Percentiles rank a stretch among this genome's conserved stretches.
Evolutionary conservation across 2,888 invertebrate genomes (phyloP).

Genomic region (Macaria notata): DNA sequence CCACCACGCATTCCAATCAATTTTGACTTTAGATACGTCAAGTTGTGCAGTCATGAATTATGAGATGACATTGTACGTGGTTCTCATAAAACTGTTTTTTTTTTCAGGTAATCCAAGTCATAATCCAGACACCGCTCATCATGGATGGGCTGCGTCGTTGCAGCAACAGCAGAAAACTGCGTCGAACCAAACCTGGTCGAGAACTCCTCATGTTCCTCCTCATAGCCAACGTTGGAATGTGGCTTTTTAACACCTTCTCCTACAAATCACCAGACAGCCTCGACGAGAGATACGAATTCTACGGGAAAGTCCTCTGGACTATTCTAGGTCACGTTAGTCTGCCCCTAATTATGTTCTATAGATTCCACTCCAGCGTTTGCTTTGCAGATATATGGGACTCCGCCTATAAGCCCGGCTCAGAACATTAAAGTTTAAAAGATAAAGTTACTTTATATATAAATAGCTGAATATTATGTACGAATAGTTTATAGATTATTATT

Average conservation of each 20-base stretch:
- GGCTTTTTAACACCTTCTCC: constrained; percentile 88
- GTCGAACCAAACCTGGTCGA: constrained; percentile 87
- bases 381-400: constrained; percentile 90
- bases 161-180: constrained; percentile 84
- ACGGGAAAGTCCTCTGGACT: constrained; percentile 87
- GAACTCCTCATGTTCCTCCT: constrained; percentile 89
- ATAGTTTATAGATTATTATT: too few species aligned
- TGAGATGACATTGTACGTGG: too few species aligned
- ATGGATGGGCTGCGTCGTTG: constrained; percentile 89
- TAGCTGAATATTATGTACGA: too few species aligned
- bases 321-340: constrained; percentile 87
- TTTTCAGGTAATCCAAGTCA: constrained; percentile 85
- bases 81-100: too few species aligned
- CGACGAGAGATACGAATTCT: constrained; percentile 84
- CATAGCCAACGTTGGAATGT: constrained; percentile 89
- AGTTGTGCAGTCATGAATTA: neutral
- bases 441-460: too few species aligned
- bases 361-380: constrained; percentile 90
- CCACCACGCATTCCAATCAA: too few species aligned
- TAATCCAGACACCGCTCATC: constrained; percentile 88
- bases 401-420: constrained; percentile 84
- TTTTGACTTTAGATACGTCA: too few species aligned
- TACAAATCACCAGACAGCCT: constrained; percentile 76
- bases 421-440: constrained; percentile 47
- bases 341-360: constrained; percentile 89